phyloP scores from a whole-genome alignment of 2,888 invertebrate genomes.

The Drosophila testacea region DNA sequence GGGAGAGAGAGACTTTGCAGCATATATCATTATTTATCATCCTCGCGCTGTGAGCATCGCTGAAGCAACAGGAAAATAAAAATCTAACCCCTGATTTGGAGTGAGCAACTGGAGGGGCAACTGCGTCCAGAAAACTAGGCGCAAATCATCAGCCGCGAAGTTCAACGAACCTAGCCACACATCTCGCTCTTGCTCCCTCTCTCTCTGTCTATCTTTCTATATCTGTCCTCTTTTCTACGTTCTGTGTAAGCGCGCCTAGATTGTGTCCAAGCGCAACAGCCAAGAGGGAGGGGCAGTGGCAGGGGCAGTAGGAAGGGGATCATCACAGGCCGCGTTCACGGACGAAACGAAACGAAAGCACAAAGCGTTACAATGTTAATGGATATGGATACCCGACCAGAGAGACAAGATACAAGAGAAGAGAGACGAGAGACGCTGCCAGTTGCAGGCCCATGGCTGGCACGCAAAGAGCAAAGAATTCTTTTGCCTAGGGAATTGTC shows the following conservation, averaged over 20 bases:
- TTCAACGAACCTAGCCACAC: constrained; percentile 68
- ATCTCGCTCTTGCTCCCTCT: constrained; percentile 15
- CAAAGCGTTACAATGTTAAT: constrained; percentile 74
- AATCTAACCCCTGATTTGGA: constrained; percentile 68
- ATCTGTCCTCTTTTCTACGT: constrained; percentile 23
- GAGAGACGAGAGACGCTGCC: background rate
- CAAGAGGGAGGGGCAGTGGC: constrained; percentile 28
- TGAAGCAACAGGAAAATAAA: constrained; percentile 54
- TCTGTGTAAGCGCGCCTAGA: constrained; percentile 64
- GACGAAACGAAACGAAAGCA: constrained; percentile 70
- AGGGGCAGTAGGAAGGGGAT: constrained; percentile 10
- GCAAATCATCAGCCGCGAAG: constrained; percentile 70
- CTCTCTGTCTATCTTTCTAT: constrained; percentile 24
- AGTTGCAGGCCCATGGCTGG: constrained; percentile 14
- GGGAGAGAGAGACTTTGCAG: constrained; percentile 12
- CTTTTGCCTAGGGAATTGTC: constrained; percentile 32
- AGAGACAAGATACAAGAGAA: constrained; percentile 28
- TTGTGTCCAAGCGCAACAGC: constrained; percentile 71
- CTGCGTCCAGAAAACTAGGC: constrained; percentile 61
- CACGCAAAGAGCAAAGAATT: constrained; percentile 32
- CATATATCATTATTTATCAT: constrained; percentile 68
- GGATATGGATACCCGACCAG: constrained; percentile 56
- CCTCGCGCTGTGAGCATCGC: constrained; percentile 54
- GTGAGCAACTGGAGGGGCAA: constrained; percentile 33
- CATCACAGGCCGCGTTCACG: constrained; percentile 44